Evolutionary conservation across 1,140 invertebrate species (phyloP), one percentile per base, ranked within the genome.

Genomic region (Conus ventricosus): DNA sequence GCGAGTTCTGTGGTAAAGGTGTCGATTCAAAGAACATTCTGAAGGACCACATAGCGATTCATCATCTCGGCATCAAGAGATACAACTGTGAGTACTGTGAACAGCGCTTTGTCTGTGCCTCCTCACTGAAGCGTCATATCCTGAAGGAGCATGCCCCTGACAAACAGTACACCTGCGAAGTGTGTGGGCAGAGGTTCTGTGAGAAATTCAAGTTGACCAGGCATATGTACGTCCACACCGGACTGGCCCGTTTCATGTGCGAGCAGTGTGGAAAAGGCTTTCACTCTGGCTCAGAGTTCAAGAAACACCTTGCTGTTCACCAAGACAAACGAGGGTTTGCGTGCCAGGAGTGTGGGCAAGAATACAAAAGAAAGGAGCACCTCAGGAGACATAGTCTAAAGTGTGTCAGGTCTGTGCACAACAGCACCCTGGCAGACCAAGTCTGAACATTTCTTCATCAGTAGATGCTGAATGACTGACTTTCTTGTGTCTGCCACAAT

Each of bases 1-100:
- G 82, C n/a, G 82, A 84, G 57, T 84, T 84, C 25, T 84, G 82
- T 25, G 82, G 82, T 55, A 84, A 84, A 54, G 82, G 82, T 15
- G 55, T 27, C 15, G 82, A 84, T 54, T 84, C 55, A 39, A 84
- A 84, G 27, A 63, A n/a, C 27, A 15, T 27, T 23, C 57, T 84
- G 23, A 60, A 84, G 27, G 57, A 84, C 25, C 82, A 84, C 25
- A 84, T 84, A 10, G 82, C 82, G 0, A 6, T 84, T 54, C 82
- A 63, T 54, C 82, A 84, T 27, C 82, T 84, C 0, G 57, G 57
- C 1, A 60, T 84, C 23, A 84, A 84, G n/a, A 7, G 82, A 17
- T 84, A 84, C 57, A 7, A 0, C 8, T 84, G 82, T 67, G 82
- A 84, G 82, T 67, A 53, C 55, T 84, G 82, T 63, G 27, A 84